Evolutionary conservation across 2,113 vertebrate species (phyloP).

Genomic region (Muscicapa adusta): DNA sequence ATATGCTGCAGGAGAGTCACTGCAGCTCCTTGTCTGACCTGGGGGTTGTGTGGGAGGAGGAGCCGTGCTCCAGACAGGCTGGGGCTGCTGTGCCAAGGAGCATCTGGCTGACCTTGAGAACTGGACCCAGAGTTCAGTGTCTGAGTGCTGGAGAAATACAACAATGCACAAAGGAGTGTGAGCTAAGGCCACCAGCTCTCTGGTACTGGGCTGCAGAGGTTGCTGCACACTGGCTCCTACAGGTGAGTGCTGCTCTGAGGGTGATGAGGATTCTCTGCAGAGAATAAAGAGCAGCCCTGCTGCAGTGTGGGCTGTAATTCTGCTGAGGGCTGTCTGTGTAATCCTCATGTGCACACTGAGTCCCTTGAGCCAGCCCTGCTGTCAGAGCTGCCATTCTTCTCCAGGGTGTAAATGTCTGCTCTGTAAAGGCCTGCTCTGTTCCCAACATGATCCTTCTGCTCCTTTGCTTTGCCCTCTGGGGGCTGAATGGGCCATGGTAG

Average conservation of each 20-base stretch:
- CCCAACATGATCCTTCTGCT: neutral
- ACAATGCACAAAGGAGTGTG: neutral
- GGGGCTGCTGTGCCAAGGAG: neutral
- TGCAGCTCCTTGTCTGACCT: neutral
- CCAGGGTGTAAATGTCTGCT: neutral
- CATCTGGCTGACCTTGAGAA: neutral
- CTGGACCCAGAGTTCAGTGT: too few relatives aligned
- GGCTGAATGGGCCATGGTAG: neutral
- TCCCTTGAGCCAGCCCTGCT: neutral
- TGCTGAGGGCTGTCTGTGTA: neutral
- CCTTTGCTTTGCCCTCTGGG: neutral
- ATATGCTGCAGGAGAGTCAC: neutral
- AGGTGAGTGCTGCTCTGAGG: neutral
- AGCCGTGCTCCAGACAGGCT: neutral
- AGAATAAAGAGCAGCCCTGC: neutral
- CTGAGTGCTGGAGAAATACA: neutral
- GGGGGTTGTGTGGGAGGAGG: neutral
- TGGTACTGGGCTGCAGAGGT: neutral
- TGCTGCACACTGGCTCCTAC: neutral
- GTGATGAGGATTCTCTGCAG: neutral
- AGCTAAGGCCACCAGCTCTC: neutral
- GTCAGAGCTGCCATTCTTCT: neutral
- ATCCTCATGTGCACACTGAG: neutral
- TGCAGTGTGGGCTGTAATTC: neutral
- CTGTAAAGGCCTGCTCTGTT: neutral